These are phyloP conservation scores for Ametastegia equiseti DNA, from an alignment of 2,888 invertebrate species.

Conservation along the genomic window DNA sequence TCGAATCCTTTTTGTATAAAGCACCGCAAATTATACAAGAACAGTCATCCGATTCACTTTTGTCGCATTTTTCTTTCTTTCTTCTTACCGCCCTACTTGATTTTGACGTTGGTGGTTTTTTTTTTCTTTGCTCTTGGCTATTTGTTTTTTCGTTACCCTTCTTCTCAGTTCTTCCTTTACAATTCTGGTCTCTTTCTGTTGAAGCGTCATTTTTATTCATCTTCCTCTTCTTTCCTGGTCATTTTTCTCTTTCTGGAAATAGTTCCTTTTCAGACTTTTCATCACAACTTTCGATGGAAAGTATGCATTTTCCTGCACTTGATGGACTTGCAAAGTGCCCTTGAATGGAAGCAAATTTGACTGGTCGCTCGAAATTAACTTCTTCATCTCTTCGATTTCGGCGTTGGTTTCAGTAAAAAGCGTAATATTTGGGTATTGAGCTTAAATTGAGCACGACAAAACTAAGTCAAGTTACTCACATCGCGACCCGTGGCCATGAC, in stretches of 20 bases:
- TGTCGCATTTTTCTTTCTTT: background rate
- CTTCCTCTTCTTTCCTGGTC: background rate
- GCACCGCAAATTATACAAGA: background rate
- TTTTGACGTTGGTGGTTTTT: background rate
- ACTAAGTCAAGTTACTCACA: constrained; percentile 58
- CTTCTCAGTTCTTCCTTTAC: background rate
- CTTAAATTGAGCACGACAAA: constrained; percentile 56
- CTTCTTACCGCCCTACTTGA: too few relatives aligned
- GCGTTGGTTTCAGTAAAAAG: constrained; percentile 53
- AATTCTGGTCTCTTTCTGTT: background rate
- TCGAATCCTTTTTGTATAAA: background rate
- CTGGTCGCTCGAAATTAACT: background rate
- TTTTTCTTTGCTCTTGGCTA: too few relatives aligned
- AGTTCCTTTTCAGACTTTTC: background rate
- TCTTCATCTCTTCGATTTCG: background rate
- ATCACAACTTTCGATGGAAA: background rate
- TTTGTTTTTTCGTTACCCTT: background rate
- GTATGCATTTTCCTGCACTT: background rate
- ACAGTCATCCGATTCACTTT: background rate
- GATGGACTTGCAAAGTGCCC: background rate
- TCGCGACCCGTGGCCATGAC: constrained; percentile 64
- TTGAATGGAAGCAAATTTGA: background rate
- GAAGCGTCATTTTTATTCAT: background rate
- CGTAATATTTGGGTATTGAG: constrained; percentile 56
- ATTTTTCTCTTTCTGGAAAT: background rate